These are phyloP conservation scores for Limnephilus rhombicus DNA, from an alignment of 2,888 invertebrate species.

Conservation along the genomic window DNA sequence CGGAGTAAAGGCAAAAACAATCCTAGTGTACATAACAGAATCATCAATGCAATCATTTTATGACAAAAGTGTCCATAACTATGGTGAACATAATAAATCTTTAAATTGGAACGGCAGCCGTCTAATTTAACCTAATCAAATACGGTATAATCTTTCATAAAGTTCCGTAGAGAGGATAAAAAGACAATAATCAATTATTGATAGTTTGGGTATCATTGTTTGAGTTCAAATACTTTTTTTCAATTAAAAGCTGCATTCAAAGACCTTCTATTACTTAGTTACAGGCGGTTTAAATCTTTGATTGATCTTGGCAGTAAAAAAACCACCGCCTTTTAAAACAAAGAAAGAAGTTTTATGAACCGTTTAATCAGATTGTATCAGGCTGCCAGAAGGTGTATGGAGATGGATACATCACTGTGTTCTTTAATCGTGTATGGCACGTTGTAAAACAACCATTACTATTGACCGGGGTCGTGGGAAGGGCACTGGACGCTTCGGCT, in stretches of 20 bases:
- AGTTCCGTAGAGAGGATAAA: neutral
- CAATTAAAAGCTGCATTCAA: neutral
- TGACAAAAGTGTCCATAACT: neutral
- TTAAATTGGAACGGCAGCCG: neutral
- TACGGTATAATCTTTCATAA: neutral
- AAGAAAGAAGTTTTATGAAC: slow-evolving; percentile 18
- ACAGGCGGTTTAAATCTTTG: neutral
- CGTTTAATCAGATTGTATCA: slow-evolving; percentile 29
- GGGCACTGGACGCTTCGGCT: neutral
- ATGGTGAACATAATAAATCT: neutral
- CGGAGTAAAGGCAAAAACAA: neutral
- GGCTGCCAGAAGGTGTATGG: slow-evolving; percentile 19
- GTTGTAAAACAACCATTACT: slow-evolving; percentile 13
- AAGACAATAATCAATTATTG: neutral
- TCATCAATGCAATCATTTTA: neutral
- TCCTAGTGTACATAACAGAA: neutral
- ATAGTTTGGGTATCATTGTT: neutral
- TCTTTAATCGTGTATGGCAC: neutral
- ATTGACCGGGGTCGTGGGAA: neutral
- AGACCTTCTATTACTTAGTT: neutral
- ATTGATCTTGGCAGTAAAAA: slow-evolving; percentile 1
- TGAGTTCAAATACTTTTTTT: neutral
- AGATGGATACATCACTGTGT: slow-evolving; percentile 4
- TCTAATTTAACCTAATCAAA: neutral
- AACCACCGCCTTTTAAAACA: slow-evolving; percentile 18